phyloP scores from a whole-genome alignment of 2,888 invertebrate genomes.

The Thymelicus acteon region DNA sequence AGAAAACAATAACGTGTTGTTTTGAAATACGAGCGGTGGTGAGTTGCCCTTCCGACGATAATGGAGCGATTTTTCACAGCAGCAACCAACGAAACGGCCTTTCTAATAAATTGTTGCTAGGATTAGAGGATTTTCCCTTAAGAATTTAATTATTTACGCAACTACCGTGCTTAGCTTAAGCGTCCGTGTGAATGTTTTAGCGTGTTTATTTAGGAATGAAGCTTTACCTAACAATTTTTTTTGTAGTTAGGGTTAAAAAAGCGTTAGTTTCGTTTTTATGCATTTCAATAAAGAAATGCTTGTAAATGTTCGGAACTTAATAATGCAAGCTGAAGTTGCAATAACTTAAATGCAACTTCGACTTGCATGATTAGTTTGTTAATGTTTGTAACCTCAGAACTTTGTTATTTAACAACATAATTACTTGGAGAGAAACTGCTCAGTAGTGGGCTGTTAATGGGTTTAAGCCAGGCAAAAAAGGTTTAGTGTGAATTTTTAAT shows the following conservation, averaged over 20 bases:
- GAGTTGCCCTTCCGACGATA: constrained; percentile 62
- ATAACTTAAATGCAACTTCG: too few relatives aligned
- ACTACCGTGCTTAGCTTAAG: constrained; percentile 26
- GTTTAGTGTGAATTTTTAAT: too few relatives aligned
- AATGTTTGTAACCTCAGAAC: too few relatives aligned
- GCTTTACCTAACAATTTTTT: neutral
- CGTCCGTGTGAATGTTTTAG: constrained; percentile 29
- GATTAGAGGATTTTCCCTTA: constrained; percentile 62
- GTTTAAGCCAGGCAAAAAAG: too few relatives aligned
- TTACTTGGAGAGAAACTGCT: too few relatives aligned
- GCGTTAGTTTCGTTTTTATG: too few relatives aligned
- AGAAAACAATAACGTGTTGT: constrained; percentile 81
- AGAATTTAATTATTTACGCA: constrained; percentile 51
- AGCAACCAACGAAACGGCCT: constrained; percentile 71
- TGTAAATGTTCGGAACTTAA: too few relatives aligned
- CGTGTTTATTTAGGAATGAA: constrained; percentile 12
- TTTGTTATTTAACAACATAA: too few relatives aligned
- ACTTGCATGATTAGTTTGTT: too few relatives aligned
- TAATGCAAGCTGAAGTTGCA: too few relatives aligned
- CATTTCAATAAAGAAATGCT: too few relatives aligned
- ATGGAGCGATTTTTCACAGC: constrained; percentile 79
- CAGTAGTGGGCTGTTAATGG: too few relatives aligned
- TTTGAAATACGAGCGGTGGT: constrained; percentile 75
- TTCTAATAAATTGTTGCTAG: constrained; percentile 68
- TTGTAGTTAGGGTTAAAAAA: neutral